Percentiles rank a stretch among this genome's conserved stretches.
phyloP scores from a whole-genome alignment of 2,888 invertebrate genomes.

The Drosophila ezoana region DNA sequence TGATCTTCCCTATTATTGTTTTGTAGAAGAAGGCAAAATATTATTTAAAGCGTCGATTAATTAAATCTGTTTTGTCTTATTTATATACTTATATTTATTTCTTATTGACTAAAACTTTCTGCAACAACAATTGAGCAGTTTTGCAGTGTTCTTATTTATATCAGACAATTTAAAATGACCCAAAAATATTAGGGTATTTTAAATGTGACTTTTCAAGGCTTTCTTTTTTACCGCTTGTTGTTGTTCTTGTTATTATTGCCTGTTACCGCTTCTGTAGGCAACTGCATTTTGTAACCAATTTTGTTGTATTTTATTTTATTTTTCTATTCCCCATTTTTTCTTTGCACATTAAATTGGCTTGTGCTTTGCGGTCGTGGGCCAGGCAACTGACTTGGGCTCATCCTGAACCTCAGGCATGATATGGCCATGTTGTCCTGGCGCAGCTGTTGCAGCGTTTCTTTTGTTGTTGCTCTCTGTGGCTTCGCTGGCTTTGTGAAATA shows the following conservation, averaged over 20 bases:
- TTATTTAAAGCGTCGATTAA: too few relatives aligned
- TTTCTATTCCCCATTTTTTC: slow-evolving; percentile 12
- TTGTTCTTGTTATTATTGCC: slow-evolving; percentile 37
- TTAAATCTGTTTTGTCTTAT: too few relatives aligned
- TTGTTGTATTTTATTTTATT: slow-evolving; percentile 62
- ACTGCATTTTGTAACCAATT: slow-evolving; percentile 69
- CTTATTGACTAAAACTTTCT: too few relatives aligned
- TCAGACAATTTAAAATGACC: too few relatives aligned
- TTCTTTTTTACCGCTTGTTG: slow-evolving; percentile 4
- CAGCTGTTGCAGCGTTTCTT: slow-evolving; percentile 68
- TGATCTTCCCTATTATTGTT: too few relatives aligned
- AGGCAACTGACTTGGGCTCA: slow-evolving; percentile 38
- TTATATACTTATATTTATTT: too few relatives aligned
- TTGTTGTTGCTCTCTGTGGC: slow-evolving; percentile 29
- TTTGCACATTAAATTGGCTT: slow-evolving; percentile 72
- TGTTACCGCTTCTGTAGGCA: slow-evolving; percentile 36
- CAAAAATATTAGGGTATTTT: slow-evolving; percentile 3
- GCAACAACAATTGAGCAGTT: too few relatives aligned
- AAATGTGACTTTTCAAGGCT: not conserved
- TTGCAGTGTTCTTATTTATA: too few relatives aligned
- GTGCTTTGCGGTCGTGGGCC: slow-evolving; percentile 45
- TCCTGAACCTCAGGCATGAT: slow-evolving; percentile 8
- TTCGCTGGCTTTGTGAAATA: slow-evolving; percentile 72
- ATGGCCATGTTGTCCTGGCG: slow-evolving; percentile 30
- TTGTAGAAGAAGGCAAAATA: too few relatives aligned